phyloP scores from a whole-genome alignment of 2,797 vertebrate genomes.

The Hipposideros larvatus region DNA sequence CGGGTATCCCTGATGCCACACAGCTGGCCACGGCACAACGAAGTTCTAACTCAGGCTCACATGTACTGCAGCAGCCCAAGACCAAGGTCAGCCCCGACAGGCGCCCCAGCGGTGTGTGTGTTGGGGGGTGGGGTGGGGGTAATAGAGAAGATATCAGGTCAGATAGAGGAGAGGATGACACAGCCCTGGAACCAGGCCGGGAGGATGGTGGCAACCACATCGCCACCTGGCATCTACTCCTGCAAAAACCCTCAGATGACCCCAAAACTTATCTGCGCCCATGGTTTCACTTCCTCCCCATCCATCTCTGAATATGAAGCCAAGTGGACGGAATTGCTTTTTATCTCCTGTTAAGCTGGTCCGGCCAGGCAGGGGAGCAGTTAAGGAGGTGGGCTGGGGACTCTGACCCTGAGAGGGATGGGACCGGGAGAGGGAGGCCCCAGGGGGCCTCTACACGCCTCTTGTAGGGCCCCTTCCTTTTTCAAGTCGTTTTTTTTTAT shows the following conservation, averaged over 20 bases:
- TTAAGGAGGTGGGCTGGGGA: not conserved
- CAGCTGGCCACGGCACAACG: rapidly evolving
- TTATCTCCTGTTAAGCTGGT: not conserved
- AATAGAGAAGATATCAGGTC: not conserved
- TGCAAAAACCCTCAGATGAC: no score
- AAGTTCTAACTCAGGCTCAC: not conserved
- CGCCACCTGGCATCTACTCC: rapidly evolving
- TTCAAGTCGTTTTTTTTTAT: not conserved
- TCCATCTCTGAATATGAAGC: not conserved
- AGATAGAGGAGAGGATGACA: not conserved
- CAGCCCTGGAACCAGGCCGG: not conserved
- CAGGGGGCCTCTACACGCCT: not conserved
- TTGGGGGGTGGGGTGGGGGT: no score
- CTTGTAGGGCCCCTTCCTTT: not conserved
- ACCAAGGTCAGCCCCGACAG: rapidly evolving
- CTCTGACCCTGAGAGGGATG: not conserved
- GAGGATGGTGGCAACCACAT: not conserved
- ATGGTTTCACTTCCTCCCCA: not conserved
- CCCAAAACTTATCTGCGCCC: rapidly evolving
- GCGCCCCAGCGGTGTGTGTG: no score
- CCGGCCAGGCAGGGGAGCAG: no score
- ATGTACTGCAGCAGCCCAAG: not conserved
- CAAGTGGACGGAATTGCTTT: not conserved
- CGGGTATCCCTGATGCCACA: rapidly evolving
- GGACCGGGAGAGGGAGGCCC: not conserved